A percentile compares a stretch with the other conserved stretches of the same genome.
Evolutionary conservation across 2,113 vertebrate species (phyloP).

Genomic region (Ctenodactylus gundi): DNA sequence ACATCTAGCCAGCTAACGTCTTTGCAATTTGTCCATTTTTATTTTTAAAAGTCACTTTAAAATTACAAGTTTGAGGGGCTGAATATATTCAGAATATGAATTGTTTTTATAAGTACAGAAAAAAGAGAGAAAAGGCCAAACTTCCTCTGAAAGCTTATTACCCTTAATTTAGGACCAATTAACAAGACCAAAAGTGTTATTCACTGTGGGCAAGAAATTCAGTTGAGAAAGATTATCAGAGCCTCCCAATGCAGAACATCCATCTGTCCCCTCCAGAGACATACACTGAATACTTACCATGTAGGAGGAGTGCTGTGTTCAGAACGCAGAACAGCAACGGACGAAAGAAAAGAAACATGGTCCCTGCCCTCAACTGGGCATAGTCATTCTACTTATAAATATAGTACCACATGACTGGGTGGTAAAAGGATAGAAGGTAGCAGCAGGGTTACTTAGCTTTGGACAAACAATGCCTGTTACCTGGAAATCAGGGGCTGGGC

Average conservation of each 20-base stretch:
- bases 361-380: background rate
- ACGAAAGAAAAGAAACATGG: background rate
- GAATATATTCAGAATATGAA: background rate
- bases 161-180: background rate
- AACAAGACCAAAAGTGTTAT: background rate
- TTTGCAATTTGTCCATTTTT: background rate
- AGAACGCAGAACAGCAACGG: background rate
- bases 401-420: background rate
- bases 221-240: background rate
- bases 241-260: background rate
- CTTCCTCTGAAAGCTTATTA: background rate
- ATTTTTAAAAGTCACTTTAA: background rate
- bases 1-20: background rate
- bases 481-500: rapidly evolving
- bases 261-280: background rate
- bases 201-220: background rate
- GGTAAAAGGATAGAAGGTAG: background rate
- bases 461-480: background rate
- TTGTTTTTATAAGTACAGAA: background rate
- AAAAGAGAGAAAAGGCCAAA: background rate
- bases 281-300: background rate
- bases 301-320: background rate
- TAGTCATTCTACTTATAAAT: background rate
- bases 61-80: background rate
- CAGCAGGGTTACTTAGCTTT: background rate